Evolutionary conservation across 2,113 vertebrate species (phyloP).

Genomic region (Regulus satrapa): DNA sequence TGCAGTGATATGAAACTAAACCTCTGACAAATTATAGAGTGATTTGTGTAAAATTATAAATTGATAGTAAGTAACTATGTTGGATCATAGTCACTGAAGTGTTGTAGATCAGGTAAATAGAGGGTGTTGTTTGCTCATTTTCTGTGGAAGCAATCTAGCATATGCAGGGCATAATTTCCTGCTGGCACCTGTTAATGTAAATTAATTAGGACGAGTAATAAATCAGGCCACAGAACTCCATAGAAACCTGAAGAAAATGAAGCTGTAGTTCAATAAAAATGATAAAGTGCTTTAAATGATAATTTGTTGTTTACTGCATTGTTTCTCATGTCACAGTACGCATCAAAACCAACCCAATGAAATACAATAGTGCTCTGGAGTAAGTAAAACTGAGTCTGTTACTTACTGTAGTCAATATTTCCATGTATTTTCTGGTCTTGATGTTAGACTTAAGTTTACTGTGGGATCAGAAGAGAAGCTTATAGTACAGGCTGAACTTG

Average conservation of each 20-base stretch:
- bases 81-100: not conserved
- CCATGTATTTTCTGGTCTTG: constrained; percentile 21
- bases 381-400: constrained; percentile 20
- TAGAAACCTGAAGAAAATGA: not conserved
- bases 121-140: not conserved
- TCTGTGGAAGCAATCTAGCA: not conserved
- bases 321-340: constrained; percentile 25
- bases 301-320: constrained; percentile 23
- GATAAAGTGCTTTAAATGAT: constrained; percentile 72
- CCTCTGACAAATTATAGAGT: not conserved
- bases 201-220: not conserved
- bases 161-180: not conserved
- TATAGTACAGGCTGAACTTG: constrained; percentile 4
- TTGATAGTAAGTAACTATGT: not conserved
- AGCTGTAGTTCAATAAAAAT: constrained; percentile 47
- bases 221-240: constrained; percentile 1
- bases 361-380: not conserved
- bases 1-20: not conserved
- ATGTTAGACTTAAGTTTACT: constrained; percentile 1
- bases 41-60: not conserved
- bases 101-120: not conserved
- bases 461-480: not conserved
- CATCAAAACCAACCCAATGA: not conserved
- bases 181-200: not conserved
- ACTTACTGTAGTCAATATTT: constrained; percentile 31